Percentiles rank a stretch among this genome's conserved stretches.
phyloP scores from a whole-genome alignment of 2,113 vertebrate species.

The Gracilinanus agilis region DNA sequence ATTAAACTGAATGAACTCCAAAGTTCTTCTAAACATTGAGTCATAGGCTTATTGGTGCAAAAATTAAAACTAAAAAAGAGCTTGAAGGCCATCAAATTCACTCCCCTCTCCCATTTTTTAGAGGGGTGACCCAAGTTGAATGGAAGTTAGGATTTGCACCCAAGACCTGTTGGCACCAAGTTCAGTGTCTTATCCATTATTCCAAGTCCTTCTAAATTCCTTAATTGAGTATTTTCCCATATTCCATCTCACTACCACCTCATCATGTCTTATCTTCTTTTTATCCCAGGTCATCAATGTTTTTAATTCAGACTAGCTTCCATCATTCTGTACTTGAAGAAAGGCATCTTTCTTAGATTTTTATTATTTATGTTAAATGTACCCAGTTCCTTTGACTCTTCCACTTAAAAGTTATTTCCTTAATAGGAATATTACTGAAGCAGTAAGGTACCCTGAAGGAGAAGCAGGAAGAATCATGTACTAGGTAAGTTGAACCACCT shows the following conservation, averaged over 20 bases:
- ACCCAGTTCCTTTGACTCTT: not conserved
- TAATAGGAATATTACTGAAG: not conserved
- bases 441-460: not conserved
- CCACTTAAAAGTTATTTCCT: not conserved
- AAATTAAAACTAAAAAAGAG: not conserved
- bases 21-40: not conserved
- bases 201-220: not conserved
- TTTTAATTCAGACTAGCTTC: not conserved
- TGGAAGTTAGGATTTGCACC: not conserved
- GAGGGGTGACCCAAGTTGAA: not conserved
- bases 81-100: not conserved
- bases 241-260: conserved; percentile 20
- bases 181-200: not conserved
- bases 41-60: not conserved
- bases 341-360: too few species aligned
- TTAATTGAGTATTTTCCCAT: conserved; percentile 8
- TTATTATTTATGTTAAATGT: not conserved
- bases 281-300: not conserved
- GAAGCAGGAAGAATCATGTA: not conserved
- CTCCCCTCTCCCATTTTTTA: not conserved
- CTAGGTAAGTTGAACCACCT: not conserved
- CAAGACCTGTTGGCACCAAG: not conserved
- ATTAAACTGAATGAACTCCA: not conserved
- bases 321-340: not conserved
- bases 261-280: not conserved